These are phyloP conservation scores for Sarcophilus harrisii DNA, from an alignment of 2,797 vertebrate species.

Conservation along the genomic window DNA sequence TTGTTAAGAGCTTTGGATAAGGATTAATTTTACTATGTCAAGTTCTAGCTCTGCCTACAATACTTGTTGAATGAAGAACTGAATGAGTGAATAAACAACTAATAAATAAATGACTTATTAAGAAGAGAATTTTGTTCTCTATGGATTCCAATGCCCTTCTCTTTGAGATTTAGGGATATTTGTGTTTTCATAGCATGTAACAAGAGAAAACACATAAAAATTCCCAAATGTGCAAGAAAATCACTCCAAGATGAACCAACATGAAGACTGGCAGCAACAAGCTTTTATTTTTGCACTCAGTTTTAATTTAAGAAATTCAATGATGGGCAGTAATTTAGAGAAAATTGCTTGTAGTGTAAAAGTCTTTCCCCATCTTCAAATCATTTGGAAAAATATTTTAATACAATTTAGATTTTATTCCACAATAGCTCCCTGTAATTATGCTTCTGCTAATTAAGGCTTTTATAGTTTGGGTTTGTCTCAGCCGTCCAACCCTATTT, in stretches of 20 bases:
- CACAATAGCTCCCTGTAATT: slow-evolving; percentile 74
- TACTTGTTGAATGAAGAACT: slow-evolving; percentile 23
- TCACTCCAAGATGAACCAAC: slow-evolving; percentile 53
- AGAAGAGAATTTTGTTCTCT: not conserved
- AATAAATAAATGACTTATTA: slow-evolving; percentile 1
- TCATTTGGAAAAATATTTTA: slow-evolving; percentile 70
- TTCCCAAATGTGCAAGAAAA: slow-evolving; percentile 47
- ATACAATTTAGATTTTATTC: slow-evolving; percentile 73
- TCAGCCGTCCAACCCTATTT: slow-evolving; percentile 73
- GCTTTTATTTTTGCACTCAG: slow-evolving; percentile 55
- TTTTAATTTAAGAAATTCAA: slow-evolving; percentile 71
- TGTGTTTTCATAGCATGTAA: slow-evolving; percentile 22
- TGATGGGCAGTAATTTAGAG: slow-evolving; percentile 63
- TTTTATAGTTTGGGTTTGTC: slow-evolving; percentile 76
- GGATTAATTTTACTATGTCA: not conserved
- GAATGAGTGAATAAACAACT: not conserved
- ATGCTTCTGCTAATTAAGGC: slow-evolving; percentile 75
- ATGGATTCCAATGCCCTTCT: not conserved
- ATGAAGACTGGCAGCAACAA: slow-evolving; percentile 44
- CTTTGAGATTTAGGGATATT: slow-evolving; percentile 14
- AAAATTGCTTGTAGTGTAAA: slow-evolving; percentile 69
- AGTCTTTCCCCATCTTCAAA: slow-evolving; percentile 63
- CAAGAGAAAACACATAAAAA: slow-evolving; percentile 20
- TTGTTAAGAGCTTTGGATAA: not conserved
- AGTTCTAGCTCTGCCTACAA: not conserved